Conservation (phyloP, 2,888 invertebrate genomes). For the Dolichopus griseipennis region DNA sequence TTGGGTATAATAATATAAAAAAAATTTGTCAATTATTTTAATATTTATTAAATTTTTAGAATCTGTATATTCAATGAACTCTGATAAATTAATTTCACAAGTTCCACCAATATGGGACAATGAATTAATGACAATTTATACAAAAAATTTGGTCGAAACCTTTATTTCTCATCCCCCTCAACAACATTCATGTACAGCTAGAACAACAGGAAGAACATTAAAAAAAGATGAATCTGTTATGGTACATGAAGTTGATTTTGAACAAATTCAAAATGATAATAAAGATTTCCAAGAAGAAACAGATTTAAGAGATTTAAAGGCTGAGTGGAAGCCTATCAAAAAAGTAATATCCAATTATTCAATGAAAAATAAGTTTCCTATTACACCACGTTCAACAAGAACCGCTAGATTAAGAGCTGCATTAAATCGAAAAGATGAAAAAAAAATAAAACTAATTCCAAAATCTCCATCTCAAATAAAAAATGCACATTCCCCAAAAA, state of each 20-base stretch:
- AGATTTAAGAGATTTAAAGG: constrained; percentile 1
- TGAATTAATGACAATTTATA: background rate
- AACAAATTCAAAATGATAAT: background rate
- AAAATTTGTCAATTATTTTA: background rate
- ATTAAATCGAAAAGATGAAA: background rate
- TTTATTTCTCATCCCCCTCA: background rate
- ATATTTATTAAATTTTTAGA: background rate
- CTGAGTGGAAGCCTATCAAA: background rate
- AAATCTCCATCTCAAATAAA: background rate
- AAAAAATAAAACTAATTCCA: background rate
- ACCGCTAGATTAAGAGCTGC: constrained; percentile 5
- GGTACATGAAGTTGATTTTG: background rate
- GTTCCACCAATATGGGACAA: constrained; percentile 7
- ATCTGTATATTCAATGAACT: background rate
- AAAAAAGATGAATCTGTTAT: background rate
- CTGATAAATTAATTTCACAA: background rate
- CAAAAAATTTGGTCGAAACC: background rate
- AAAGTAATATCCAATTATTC: background rate
- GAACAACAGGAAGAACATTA: background rate
- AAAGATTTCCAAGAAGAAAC: background rate
- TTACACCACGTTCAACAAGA: constrained; percentile 5
- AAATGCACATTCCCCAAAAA: background rate
- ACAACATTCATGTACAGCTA: background rate
- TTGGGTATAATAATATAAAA: too few relatives aligned
- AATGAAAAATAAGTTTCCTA: background rate